A percentile compares a stretch with the other conserved stretches of the same genome.
phyloP scores from a whole-genome alignment of 2,888 invertebrate species.

The Zhuqinia jingwanae region DNA sequence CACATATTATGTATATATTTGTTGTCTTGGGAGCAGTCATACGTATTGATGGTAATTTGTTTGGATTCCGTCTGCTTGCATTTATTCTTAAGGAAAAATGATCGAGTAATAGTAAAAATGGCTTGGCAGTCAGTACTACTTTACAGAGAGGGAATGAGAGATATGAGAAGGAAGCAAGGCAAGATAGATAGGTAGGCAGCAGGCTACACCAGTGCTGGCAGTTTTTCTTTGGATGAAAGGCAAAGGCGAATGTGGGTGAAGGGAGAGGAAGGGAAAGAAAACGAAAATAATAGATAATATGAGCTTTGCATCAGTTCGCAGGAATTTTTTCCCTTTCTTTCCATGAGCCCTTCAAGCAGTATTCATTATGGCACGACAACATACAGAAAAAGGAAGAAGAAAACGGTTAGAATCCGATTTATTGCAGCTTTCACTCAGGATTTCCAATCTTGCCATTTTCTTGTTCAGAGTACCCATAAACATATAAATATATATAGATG shows the following conservation, averaged over 20 bases:
- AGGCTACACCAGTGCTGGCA: conserved; percentile 13
- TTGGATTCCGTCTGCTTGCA: conserved; percentile 66
- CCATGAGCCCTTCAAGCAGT: conserved; percentile 43
- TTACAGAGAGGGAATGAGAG: neutral
- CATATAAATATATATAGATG: neutral
- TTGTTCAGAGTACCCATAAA: neutral
- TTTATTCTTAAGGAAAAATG: conserved; percentile 47
- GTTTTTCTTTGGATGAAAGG: conserved; percentile 5
- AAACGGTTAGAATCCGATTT: conserved; percentile 70
- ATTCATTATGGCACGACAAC: conserved; percentile 23
- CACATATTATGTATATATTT: too few relatives aligned
- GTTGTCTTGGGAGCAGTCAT: conserved; percentile 20
- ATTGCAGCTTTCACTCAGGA: conserved; percentile 74
- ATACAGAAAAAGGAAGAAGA: conserved; percentile 40
- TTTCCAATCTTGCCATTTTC: conserved; percentile 69
- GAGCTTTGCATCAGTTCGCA: conserved; percentile 34
- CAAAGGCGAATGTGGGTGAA: conserved; percentile 38
- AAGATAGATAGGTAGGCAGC: neutral
- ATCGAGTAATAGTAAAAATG: conserved; percentile 38
- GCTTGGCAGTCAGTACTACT: neutral
- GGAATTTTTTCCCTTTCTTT: conserved; percentile 31
- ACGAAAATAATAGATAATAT: conserved; percentile 58
- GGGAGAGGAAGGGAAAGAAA: conserved; percentile 6
- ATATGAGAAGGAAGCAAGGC: neutral
- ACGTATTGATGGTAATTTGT: conserved; percentile 60